Base-by-base conservation (phyloP, 2,888 invertebrate species). In the Xanthia icteritia region DNA sequence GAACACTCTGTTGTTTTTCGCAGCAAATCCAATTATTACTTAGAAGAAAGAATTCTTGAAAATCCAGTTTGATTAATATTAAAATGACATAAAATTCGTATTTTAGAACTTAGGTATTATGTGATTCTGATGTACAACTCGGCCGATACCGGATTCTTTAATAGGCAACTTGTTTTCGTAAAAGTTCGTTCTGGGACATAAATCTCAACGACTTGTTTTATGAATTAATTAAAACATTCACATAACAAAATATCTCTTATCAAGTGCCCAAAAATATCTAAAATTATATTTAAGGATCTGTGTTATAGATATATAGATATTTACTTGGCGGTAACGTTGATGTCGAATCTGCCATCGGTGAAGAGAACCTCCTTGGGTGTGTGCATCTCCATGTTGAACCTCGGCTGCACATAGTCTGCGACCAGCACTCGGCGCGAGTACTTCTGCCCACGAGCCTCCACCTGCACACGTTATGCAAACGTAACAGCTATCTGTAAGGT, bases 331-430 rank as follows among this genome's bases (percentile, higher is more conserved):
- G 98, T 97, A 6, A 99, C 97, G 39, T 98, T 98, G 42, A 98
- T 98, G 36, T 97, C 97, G 68, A 99, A 97, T 82, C 98, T 97
- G 65, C 98, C 98, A 73, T 99, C 98, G 84, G 97, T 97, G 92
- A 98, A 98, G 2, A 99, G 98, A 11, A 98, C 97, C 93, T 99
- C 98, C 73, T 98, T 97, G 0, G 98, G 98, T 54, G 99, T 97
- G 85, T 98, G 97, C 81, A 99, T 97, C 51, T 97, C 97, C 79
- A 99, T 98, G 91, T 99, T 98, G 94, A 99, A 99, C 92, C 99
- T 99, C 0, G 99, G 99, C 86, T 99, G 95, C 75, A 99, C 98
- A 90, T 99, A 99, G 94, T 99, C 98, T 13, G 99, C 99, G 11
- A 99, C 98, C 92, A 98, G 97, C 83, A 99, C 97, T 17, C 97